Base-by-base conservation (phyloP, 2,113 vertebrate species). In the Hydropotes inermis region DNA sequence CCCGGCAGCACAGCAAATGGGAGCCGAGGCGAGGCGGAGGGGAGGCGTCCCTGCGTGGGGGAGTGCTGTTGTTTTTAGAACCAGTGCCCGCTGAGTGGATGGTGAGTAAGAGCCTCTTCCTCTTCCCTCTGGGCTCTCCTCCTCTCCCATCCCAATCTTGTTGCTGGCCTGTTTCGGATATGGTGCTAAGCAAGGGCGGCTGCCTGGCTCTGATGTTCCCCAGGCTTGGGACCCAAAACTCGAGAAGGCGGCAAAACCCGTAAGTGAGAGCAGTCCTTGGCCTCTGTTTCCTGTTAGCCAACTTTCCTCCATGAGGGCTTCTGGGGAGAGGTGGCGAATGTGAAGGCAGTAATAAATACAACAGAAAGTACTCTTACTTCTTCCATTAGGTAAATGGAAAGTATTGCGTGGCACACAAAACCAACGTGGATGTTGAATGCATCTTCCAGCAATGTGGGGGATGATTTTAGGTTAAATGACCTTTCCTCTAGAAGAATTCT, bases 101-200 rank as follows among this genome's bases (percentile, higher is more conserved):
- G 85, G 47, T 98, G 98, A 98, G 95, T 98, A 97, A 98, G 96
- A 95, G 76, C 27, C 95, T 98, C 95, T 96, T 96, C 97, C 98
- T 93, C 89, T 97, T 98, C 87, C 92, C 92, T 92, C 86, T 86
- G 97, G 96, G 90, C 88, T 67, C 61, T 4, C 84, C 54, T 97
- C 55, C 81, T 96, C 70, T 85, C 91, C 64, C 33, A 17, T 3
- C 33, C 94, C 76, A 43, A 10, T 87, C 87, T 91, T 16, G 28
- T 55, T 23, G n/a, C 92, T n/a, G 60, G 50, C n/a, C 74, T 70
- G 67, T 67, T 84, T 81, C 33, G 2, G 91, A 95, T 50, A 97
- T 98, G 98, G 98, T 97, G 82, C 86, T 96, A 43, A 97, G 91
- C 91, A 98, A 96, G 87, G 86, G 90, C 0, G 52, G 96, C 91